phyloP scores from a whole-genome alignment of 2,888 invertebrate genomes.

The Phalangium opilio region DNA sequence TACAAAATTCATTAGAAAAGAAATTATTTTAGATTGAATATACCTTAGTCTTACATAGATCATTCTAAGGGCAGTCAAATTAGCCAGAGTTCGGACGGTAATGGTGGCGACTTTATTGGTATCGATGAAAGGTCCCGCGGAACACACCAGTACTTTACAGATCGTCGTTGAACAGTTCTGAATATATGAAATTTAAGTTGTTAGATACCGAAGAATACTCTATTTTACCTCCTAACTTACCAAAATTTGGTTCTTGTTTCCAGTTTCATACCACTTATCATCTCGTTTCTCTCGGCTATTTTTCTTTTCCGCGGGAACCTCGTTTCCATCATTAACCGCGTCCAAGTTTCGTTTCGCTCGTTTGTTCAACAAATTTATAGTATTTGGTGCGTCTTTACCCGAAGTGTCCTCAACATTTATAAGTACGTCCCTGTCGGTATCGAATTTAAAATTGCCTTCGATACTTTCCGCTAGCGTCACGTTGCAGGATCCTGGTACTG shows the following conservation, averaged over 20 bases:
- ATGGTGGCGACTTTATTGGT: slow-evolving; percentile 12
- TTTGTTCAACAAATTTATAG: too few species aligned
- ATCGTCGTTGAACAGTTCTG: slow-evolving; percentile 12
- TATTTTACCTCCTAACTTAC: too few species aligned
- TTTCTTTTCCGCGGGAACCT: too few species aligned
- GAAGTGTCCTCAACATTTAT: not conserved
- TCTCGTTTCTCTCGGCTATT: too few species aligned
- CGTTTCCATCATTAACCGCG: too few species aligned
- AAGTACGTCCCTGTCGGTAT: not conserved
- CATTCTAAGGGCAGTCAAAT: slow-evolving; percentile 4
- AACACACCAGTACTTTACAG: slow-evolving; percentile 10
- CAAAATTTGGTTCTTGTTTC: too few species aligned
- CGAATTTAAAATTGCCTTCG: not conserved
- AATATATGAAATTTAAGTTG: not conserved
- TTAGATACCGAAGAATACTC: too few species aligned
- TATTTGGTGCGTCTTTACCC: too few species aligned
- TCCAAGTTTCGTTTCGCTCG: too few species aligned
- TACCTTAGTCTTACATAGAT: not conserved
- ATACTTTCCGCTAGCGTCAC: not conserved
- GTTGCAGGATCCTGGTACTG: not conserved
- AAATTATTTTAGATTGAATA: not conserved
- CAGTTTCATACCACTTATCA: too few species aligned
- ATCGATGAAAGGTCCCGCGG: slow-evolving; percentile 12
- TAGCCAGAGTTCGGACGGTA: slow-evolving; percentile 5
- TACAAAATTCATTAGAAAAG: not conserved